Evolutionary conservation across 2,888 invertebrate genomes (phyloP), one percentile per base, ranked within the genome.

Genomic region (Eremobia ochroleuca): DNA sequence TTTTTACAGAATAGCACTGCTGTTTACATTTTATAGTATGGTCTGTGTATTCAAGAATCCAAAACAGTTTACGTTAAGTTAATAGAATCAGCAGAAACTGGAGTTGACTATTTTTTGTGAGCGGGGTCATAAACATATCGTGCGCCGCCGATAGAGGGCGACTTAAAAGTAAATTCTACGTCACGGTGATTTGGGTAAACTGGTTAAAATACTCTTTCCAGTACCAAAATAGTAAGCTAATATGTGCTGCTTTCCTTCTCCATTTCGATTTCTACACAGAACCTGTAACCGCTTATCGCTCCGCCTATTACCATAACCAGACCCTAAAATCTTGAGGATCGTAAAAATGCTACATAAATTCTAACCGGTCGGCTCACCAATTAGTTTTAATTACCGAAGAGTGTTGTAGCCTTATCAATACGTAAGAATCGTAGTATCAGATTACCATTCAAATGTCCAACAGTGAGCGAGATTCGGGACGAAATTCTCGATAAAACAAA

Each of bases 301-400:
- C 28, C 66, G 73, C 34, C 1, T 59, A 61, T 73, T 31, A 77
- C 15, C n/a, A 59, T 71, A 75, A 73, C 21, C 67, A 11, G n/a
- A 21, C 21, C 68, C 40, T 40, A 77, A 81, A 76, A 78, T 73
- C 75, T 86, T 67, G 62, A 81, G 65, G 75, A 83, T 89, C 87
- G 87, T 91, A 91, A 90, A 91, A 89, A 81, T 81, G 40, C 79
- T 87, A 79, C 68, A 89, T 92, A 91, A 89, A 91, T 89, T 91
- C 84, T 88, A 90, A 88, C 90, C 85, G 87, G 88, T 89, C 85
- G 85, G 83, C 81, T 82, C 79, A 81, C 93, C 93, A 94, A 94
- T 94, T 94, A 93, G 92, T 90, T 93, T 93, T 93, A 94, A 94
- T 94, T 92, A 93, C 91, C 67, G 76, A 82, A 83, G 75, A 83